Evolutionary conservation across 2,113 vertebrate species (phyloP).

Genomic region (Ameiurus melas): DNA sequence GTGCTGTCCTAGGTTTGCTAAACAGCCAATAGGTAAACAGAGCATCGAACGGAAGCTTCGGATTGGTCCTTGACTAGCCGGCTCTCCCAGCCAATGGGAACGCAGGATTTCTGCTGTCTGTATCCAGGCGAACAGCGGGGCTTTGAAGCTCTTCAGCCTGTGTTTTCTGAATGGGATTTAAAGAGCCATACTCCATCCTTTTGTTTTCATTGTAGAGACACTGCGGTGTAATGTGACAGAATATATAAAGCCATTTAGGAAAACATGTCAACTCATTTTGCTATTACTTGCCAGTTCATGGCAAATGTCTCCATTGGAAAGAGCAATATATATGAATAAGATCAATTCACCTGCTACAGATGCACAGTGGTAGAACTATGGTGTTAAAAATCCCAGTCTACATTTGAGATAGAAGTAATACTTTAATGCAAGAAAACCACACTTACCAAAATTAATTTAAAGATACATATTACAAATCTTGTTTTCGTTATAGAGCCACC

Average conservation of each 20-base stretch:
- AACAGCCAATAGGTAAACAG: slow-evolving; percentile 52
- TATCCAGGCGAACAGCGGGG: slow-evolving; percentile 60
- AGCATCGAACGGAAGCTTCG: slow-evolving; percentile 35
- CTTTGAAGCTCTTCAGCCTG: slow-evolving; percentile 43
- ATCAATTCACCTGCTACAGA: background rate
- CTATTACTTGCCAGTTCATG: background rate
- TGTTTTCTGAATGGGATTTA: slow-evolving; percentile 60
- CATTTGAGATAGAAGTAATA: background rate
- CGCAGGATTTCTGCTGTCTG: slow-evolving; percentile 49
- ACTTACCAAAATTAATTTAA: background rate
- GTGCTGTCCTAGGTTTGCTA: slow-evolving; percentile 44
- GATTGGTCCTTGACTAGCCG: slow-evolving; percentile 54
- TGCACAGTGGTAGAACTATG: background rate
- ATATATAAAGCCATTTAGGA: slow-evolving; percentile 1
- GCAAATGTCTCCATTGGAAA: background rate
- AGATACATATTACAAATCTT: background rate
- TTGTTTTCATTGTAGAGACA: slow-evolving; percentile 30
- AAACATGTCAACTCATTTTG: background rate
- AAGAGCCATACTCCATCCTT: slow-evolving; percentile 40
- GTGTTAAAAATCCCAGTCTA: background rate
- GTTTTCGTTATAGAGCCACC: background rate
- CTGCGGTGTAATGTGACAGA: slow-evolving; percentile 23
- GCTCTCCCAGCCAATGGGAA: slow-evolving; percentile 47
- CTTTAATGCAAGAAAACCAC: background rate
- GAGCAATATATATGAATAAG: background rate